These are phyloP conservation scores for Danaus plexippus DNA, from an alignment of 1,140 invertebrate genomes.

Conservation along the genomic window DNA sequence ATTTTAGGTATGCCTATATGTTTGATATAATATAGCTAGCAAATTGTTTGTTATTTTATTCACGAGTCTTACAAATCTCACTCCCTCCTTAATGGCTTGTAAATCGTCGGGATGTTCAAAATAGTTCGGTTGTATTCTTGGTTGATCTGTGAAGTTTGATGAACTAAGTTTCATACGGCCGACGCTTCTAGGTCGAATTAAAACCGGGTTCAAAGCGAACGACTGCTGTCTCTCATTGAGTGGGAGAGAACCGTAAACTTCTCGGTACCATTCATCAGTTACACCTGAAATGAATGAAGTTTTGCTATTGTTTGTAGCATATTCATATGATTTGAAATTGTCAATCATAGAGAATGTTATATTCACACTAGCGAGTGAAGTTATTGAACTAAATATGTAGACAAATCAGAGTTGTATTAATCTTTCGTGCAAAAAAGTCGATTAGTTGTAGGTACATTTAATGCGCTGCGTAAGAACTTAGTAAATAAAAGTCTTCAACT, in stretches of 20 bases:
- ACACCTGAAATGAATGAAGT: constrained; percentile 63
- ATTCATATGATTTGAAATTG: too few species aligned
- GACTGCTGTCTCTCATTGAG: constrained; percentile 56
- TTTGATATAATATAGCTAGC: neutral
- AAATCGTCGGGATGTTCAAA: constrained; percentile 79
- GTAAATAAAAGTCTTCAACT: too few species aligned
- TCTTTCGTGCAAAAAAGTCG: too few species aligned
- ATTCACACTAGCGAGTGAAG: too few species aligned
- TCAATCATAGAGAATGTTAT: too few species aligned
- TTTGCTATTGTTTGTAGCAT: neutral
- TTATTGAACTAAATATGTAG: too few species aligned
- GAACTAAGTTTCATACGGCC: constrained; percentile 79
- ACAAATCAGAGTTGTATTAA: too few species aligned
- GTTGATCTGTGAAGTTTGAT: constrained; percentile 80
- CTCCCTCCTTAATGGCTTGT: constrained; percentile 78
- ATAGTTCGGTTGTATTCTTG: constrained; percentile 85
- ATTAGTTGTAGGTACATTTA: too few species aligned
- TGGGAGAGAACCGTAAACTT: constrained; percentile 70
- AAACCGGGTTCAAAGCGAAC: constrained; percentile 79
- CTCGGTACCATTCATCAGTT: constrained; percentile 74
- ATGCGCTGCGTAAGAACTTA: too few species aligned
- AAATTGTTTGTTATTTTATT: constrained; percentile 1
- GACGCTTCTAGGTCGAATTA: constrained; percentile 82
- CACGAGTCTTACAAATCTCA: constrained; percentile 75
- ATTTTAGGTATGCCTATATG: too few species aligned